Evolutionary conservation across 2,797 vertebrate species (phyloP), one percentile per base, ranked within the genome.

Genomic region (Prionace glauca): DNA sequence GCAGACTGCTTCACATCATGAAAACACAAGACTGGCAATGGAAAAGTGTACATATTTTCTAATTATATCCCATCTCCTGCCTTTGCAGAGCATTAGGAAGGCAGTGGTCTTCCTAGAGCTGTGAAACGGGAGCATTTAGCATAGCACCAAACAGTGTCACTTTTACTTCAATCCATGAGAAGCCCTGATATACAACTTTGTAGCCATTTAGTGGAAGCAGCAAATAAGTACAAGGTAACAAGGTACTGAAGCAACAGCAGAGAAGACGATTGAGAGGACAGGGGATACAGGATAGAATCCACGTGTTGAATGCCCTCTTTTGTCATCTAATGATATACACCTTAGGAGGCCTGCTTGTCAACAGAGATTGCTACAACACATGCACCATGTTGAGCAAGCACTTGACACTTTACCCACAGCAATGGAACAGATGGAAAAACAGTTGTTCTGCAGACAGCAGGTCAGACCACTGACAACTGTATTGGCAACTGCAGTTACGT

Each of bases 271-370:
- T 41, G 62, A 92, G 65, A 92, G n/a, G 65, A 41, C 62, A 92
- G 65, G 65, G 8, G 65, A 69, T 67, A 18, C 36, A 69, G 65
- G 65, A 26, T 20, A 24, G 10, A 41, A 67, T 20, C 62, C 36
- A 41, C 41, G 90, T 69, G n/a, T 91, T 91, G 88, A 91, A 65
- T 22, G 62, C 16, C 62, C 60, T 91, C 65, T 92, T 92, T 69
- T 41, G 90, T 92, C 90, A 69, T 36, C 90, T 92, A 65, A 67
- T 92, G n/a, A 92, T 92, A 11, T 69, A 92, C 67, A 92, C 62
- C 90, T 92, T 92, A 92, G 32, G 90, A 92, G 90, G 90, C 90
- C 65, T 92, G 18, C 90, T 92, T 92, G 62, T 69, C 90, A 69
- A 92, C 65, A 92, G 90, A 91, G 65, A 41, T 36, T 92, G 90